Evolutionary conservation across 2,113 vertebrate genomes (phyloP).

Genomic region (Notechis scutatus): DNA sequence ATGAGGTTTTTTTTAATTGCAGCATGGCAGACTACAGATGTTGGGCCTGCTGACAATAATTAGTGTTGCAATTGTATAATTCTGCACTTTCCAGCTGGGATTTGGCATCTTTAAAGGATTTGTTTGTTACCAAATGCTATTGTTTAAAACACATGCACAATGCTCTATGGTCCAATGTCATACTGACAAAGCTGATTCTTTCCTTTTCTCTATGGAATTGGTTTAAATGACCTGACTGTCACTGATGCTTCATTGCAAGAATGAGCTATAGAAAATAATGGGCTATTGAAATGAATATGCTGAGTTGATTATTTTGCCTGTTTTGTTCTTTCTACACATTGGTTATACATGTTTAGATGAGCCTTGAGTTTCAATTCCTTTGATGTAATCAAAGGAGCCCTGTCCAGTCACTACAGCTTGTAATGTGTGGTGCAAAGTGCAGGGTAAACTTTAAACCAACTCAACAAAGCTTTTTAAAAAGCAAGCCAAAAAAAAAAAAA

Average conservation of each 20-base stretch:
- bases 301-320: background rate
- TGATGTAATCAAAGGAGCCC: background rate
- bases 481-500: background rate
- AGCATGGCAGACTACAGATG: conserved; percentile 18
- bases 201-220: background rate
- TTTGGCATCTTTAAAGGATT: conserved; percentile 8
- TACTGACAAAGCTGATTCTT: background rate
- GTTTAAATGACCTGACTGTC: background rate
- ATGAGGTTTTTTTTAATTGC: conserved; percentile 9
- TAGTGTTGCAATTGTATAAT: background rate
- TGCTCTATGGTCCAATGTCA: background rate
- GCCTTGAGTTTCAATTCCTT: background rate
- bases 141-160: background rate
- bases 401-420: background rate
- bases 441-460: background rate
- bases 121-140: background rate
- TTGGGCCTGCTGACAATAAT: conserved; percentile 15
- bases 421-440: background rate
- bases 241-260: background rate
- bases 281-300: background rate
- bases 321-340: background rate
- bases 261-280: background rate
- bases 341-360: background rate
- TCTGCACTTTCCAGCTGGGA: conserved; percentile 1
- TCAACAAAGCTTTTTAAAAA: background rate